Base-by-base conservation (phyloP, 2,113 vertebrate genomes). In the Menidia beryllina region DNA sequence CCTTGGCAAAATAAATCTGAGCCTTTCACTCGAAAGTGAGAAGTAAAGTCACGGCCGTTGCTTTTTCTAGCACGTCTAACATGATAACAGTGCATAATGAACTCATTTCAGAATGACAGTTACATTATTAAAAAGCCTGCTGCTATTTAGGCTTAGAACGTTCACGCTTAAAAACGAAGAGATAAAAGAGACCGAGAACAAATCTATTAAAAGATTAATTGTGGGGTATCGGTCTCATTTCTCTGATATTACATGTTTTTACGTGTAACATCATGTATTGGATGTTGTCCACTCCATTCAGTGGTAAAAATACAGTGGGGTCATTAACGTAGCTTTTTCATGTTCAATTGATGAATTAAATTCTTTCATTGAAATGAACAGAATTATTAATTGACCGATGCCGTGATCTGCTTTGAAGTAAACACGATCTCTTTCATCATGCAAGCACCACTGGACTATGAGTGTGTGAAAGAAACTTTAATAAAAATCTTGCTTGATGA, bases 1-100 rank as follows among this genome's bases (percentile, higher is more conserved):
- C 82, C 78, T n/a, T 75, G 78, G 80, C 64, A 78, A 90, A 90
- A 86, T 84, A 86, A 65, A 89, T 80, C 62, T 82, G 69, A 63
- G 73, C 72, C 75, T 77, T 77, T 87, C 81, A 60, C 24, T 30
- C 81, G 59, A 56, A n/a, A 82, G 77, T 69, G 75, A 86, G 70
- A 66, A 87, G 77, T 84, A 61, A 80, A 81, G 68, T 83, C 75
- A 48, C 36, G 76, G 81, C 60, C 73, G 57, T 63, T 38, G 50
- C 24, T 7, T 47, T 68, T 82, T 79, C 62, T 25, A 72, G 73
- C 75, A 79, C 86, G 85, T 87, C 69, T 74, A 79, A 82, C 64
- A 65, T 70, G 69, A 80, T 87, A 74, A 67, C 52, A 21, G 72
- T 24, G 47, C 52, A 80, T 63, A 88, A 88, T 85, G 76, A 85